phyloP scores from a whole-genome alignment of 2,797 vertebrate genomes.

The Enteromius fasciolatus region DNA sequence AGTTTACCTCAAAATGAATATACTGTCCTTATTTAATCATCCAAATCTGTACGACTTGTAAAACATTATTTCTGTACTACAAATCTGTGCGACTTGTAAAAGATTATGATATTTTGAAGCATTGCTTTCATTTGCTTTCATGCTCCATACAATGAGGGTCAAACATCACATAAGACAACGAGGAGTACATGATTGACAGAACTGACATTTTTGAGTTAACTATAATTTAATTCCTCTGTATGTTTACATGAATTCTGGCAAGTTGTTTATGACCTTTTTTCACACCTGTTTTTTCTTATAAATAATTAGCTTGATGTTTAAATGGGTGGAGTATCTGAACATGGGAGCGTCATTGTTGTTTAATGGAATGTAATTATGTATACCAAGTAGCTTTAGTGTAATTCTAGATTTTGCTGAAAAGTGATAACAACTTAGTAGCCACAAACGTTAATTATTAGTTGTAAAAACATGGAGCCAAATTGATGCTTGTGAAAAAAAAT shows the following conservation, averaged over 20 bases:
- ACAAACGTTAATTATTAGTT: not conserved
- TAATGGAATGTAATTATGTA: not conserved
- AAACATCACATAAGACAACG: not conserved
- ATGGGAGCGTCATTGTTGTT: not conserved
- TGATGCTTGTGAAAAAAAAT: not conserved
- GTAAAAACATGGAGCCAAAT: not conserved
- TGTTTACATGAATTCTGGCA: not conserved
- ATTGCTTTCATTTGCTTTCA: too few relatives aligned
- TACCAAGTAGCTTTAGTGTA: not conserved
- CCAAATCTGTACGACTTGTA: not conserved
- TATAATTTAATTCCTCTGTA: not conserved
- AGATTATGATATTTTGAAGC: too few relatives aligned
- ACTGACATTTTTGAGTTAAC: not conserved
- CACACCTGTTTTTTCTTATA: not conserved
- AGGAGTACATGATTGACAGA: not conserved
- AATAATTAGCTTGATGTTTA: conserved; percentile 9
- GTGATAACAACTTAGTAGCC: not conserved
- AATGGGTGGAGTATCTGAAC: conserved; percentile 16
- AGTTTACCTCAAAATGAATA: not conserved
- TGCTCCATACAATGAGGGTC: not conserved
- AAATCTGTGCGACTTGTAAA: not conserved
- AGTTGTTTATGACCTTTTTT: not conserved
- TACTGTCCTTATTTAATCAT: not conserved
- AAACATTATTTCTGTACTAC: too few relatives aligned
- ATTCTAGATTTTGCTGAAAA: not conserved